Base-by-base conservation (phyloP, 2,113 vertebrate genomes). In the Catharus minimus region DNA sequence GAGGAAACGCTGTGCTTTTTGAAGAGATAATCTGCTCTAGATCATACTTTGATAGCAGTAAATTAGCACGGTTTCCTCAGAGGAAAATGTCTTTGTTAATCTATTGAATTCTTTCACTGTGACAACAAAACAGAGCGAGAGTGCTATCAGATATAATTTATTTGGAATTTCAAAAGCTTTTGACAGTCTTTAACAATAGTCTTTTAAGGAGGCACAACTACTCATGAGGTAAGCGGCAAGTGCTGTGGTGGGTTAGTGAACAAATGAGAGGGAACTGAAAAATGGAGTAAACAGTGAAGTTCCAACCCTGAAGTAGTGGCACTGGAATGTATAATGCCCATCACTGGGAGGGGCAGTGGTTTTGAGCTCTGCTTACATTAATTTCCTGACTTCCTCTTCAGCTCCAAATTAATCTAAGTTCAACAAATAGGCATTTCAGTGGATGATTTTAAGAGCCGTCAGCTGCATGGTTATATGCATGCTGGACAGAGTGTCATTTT, bases 141-240 rank as follows among this genome's bases (percentile, higher is more conserved):
- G 39, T 43, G 28, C 38, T 87, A 90, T 75, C 87, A 82, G 91
- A 87, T 91, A 23, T 5, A 43, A 82, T 79, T 67, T 87, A 56
- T 86, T 86, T 89, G 38, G 57, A 66, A 75, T 91, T 93, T 75
- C 46, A 69, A 87, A 92, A 92, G 91, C 86, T 85, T 93, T 79
- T 93, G 81, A 72, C 33, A 79, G 46, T 84, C 44, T 44, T 86
- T 86, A 77, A 86, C 83, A 93, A 86, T 36, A 72, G 87, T 19
- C 28, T 27, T 12, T 72, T 85, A 57, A 87, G 53, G 57, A 84
- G 62, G 36, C 3, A 4, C 60, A 77, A 1, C 41, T 65, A 11
- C 65, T 88, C 36, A 5, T 17, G 55, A 58, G 30, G 30, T 77
- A 80, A 84, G 44, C 30, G 28, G 39, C 41, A 41, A 49, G 30